phyloP scores from a whole-genome alignment of 2,888 invertebrate genomes.

The Pediacus dermestoides region DNA sequence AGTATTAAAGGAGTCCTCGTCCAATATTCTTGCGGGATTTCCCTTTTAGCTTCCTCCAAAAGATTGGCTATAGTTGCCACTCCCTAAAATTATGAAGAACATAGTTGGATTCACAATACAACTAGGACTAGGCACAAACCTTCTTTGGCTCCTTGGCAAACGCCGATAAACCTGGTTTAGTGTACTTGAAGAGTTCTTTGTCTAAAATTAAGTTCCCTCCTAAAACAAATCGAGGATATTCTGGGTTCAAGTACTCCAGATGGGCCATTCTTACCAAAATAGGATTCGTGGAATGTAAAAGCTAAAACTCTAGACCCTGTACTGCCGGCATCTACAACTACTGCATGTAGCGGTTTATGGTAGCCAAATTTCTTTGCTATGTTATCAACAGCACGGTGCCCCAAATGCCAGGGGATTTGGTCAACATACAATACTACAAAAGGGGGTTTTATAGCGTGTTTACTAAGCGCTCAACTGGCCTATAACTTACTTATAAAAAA shows the following conservation, averaged over 20 bases:
- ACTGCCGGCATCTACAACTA: conserved; percentile 91
- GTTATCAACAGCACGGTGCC: conserved; percentile 63
- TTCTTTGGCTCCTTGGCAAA: conserved; percentile 76
- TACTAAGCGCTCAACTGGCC: conserved; percentile 1
- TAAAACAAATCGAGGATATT: conserved; percentile 24
- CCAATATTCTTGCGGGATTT: conserved; percentile 75
- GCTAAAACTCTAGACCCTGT: conserved; percentile 85
- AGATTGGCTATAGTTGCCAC: conserved; percentile 70
- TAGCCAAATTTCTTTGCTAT: conserved; percentile 71
- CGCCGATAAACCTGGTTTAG: conserved; percentile 87
- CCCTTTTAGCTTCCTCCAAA: conserved; percentile 70
- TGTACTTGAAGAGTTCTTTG: conserved; percentile 76
- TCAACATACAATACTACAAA: conserved; percentile 57
- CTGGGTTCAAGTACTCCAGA: conserved; percentile 7
- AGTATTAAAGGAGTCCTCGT: conserved; percentile 75
- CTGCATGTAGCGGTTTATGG: conserved; percentile 70
- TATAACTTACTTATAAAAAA: conserved; percentile 42
- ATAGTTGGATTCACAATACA: conserved; percentile 6
- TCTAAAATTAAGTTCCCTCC: conserved; percentile 71
- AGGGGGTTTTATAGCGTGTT: conserved; percentile 1
- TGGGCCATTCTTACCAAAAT: conserved; percentile 64
- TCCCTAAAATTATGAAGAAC: conserved; percentile 52
- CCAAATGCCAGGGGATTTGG: conserved; percentile 50
- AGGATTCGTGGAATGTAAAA: conserved; percentile 78
- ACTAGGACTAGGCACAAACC: conserved; percentile 48